phyloP scores from a whole-genome alignment of 2,113 vertebrate species.

The Morone saxatilis region DNA sequence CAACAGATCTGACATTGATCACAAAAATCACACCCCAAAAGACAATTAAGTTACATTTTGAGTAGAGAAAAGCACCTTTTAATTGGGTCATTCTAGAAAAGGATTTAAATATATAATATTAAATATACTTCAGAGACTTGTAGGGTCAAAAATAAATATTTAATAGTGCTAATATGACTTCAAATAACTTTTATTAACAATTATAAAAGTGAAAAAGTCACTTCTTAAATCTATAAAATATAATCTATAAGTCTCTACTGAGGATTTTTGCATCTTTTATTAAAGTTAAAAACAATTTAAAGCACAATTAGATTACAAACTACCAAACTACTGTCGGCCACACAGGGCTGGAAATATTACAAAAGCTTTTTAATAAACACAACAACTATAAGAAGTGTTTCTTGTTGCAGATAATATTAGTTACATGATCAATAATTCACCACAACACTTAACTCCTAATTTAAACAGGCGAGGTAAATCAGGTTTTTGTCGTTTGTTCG shows the following conservation, averaged over 20 bases:
- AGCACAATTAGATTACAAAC: neutral
- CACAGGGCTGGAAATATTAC: neutral
- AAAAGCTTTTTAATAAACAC: neutral
- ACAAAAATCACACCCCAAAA: neutral
- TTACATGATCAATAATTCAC: neutral
- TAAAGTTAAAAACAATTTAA: neutral
- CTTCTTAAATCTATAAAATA: neutral
- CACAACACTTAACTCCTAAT: neutral
- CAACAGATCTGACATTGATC: neutral
- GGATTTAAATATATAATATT: neutral
- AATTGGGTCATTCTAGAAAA: neutral
- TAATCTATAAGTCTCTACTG: neutral
- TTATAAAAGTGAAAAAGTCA: neutral
- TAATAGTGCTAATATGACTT: neutral
- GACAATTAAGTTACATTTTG: neutral
- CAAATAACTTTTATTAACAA: neutral
- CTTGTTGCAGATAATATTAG: neutral
- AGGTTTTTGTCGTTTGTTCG: neutral
- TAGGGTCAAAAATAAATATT: neutral
- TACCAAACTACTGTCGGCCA: neutral
- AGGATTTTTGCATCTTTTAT: neutral
- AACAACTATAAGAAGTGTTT: neutral
- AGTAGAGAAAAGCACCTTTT: neutral
- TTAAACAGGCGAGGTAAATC: neutral
- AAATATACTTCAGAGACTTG: neutral